These are phyloP conservation scores for Pyrgilauda ruficollis DNA, from an alignment of 2,113 vertebrate genomes.

Conservation along the genomic window DNA sequence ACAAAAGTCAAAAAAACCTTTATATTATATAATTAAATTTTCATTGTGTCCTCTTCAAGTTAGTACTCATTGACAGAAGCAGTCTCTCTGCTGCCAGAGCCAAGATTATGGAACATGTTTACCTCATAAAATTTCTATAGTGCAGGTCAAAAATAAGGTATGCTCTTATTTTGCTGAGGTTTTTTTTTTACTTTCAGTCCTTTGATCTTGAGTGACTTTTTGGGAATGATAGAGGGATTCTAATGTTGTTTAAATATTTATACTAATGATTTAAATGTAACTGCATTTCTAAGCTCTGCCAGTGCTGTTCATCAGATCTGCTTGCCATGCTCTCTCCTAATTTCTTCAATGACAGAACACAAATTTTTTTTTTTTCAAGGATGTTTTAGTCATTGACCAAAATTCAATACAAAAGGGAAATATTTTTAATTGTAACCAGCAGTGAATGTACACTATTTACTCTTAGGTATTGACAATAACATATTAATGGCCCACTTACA, in stretches of 20 bases:
- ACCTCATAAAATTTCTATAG: neutral
- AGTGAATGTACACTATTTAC: neutral
- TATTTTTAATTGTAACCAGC: neutral
- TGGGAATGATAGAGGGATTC: neutral
- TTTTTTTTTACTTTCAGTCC: neutral
- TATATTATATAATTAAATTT: neutral
- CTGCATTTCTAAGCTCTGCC: neutral
- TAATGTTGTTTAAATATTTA: slow-evolving; percentile 18
- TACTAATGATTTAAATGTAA: neutral
- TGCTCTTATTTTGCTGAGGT: neutral
- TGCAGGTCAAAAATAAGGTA: neutral
- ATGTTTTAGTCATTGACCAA: neutral
- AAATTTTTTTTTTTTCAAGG: neutral
- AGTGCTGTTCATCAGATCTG: neutral
- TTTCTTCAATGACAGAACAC: neutral
- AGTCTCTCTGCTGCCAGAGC: neutral
- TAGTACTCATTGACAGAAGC: neutral
- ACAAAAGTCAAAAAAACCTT: neutral
- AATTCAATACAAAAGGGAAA: neutral
- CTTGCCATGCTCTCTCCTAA: neutral
- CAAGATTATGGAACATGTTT: neutral
- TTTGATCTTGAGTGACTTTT: neutral
- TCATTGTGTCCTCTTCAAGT: neutral
- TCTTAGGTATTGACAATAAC: neutral
- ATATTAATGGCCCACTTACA: neutral